Conservation (phyloP, 1,140 invertebrate species). For the Pseudomyrmex cubaensis region DNA sequence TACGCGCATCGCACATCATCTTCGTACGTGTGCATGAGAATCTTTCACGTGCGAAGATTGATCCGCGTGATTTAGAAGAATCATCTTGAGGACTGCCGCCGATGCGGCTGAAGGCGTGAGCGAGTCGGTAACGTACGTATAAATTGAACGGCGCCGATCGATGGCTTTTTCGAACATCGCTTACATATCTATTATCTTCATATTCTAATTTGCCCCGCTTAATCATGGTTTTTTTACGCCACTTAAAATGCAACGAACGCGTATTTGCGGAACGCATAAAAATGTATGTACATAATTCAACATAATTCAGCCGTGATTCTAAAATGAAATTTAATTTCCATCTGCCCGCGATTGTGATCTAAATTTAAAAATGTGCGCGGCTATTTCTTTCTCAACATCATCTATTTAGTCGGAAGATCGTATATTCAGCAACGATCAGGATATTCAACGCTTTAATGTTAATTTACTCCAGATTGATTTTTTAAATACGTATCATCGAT, state of each 20-base stretch:
- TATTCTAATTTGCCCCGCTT: neutral
- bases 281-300: slow-evolving; percentile 3
- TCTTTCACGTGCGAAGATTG: neutral
- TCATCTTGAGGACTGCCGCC: slow-evolving; percentile 3
- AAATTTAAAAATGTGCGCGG: neutral
- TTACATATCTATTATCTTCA: neutral
- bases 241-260: no score
- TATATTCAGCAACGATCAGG: neutral
- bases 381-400: neutral
- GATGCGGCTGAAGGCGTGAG: slow-evolving; percentile 3
- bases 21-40: neutral
- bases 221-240: neutral
- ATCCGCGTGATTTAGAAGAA: neutral
- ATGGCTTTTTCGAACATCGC: neutral
- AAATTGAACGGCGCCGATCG: slow-evolving; percentile 21
- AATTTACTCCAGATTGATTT: no score
- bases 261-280: neutral
- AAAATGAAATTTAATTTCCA: neutral
- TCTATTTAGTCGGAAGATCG: neutral
- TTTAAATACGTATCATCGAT: neutral
- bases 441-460: neutral
- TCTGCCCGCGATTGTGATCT: neutral
- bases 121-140: neutral
- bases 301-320: neutral
- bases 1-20: slow-evolving; percentile 63